Evolutionary conservation across 2,113 vertebrate genomes (phyloP), one percentile per base, ranked within the genome.

Genomic region (Choloepus hoffmanni): DNA sequence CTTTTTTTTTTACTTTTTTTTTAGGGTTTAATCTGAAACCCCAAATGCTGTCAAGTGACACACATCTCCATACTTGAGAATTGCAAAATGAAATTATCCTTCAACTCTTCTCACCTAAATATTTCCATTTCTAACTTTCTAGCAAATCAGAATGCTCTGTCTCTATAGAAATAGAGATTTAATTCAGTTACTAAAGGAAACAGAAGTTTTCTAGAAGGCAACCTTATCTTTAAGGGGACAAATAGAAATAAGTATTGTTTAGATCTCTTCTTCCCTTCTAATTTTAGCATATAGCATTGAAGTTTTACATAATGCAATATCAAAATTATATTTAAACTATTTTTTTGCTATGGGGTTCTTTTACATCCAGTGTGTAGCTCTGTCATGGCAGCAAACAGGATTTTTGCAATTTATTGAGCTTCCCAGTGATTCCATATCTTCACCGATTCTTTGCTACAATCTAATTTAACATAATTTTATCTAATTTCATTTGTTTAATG

Each of bases 81-180:
- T 53, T 45, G 53, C 63, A 94, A 36, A 26, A 63, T 76, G 89
- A 89, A 96, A 55, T 24, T 16, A 19, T 63, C 19, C 48, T 72
- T 33, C 9, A 78, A 58, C 33, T n/a, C 23, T 83, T 76, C 53
- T 89, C 53, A 88, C 7, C 0, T 14, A 85, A 82, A 33, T 77
- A 65, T 79, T 72, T 78, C 33, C 16, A 55, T 93, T 89, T 96
- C 45, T 90, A 40, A 92, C 16, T 76, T 86, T 81, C 50, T 72
- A 30, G 33, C 19, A 93, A 43, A n/a, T 85, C 14, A 70, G 4
- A 77, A 18, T 72, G 28, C 12, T 94, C 26, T 53, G 5, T 16
- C 4, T n/a, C n/a, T n/a, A n/a, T n/a, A n/a, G n/a, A n/a, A n/a
- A n/a, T n/a, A n/a, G n/a, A n/a, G n/a, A n/a, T n/a, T n/a, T n/a